Evolutionary conservation across 35 echinoderm and acorn worm species (phyloP).

Genomic region (Diadema setosum): DNA sequence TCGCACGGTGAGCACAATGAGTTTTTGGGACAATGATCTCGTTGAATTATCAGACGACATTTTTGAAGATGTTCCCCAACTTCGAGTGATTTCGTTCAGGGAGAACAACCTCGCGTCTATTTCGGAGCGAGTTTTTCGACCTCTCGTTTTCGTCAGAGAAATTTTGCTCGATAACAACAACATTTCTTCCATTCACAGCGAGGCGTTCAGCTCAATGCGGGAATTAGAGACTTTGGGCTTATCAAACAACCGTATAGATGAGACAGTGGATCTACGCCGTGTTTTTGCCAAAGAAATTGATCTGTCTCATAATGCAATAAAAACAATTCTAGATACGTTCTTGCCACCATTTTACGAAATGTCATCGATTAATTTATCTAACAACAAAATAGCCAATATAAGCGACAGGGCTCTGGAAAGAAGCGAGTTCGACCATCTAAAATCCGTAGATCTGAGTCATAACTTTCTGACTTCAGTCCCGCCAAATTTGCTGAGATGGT

Average conservation of each 20-base stretch:
- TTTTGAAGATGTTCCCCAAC: background rate
- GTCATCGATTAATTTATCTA: too few species aligned
- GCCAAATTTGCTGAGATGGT: background rate
- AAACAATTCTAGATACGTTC: too few species aligned
- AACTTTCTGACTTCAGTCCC: too few species aligned
- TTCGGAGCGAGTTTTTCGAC: background rate
- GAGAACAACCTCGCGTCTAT: background rate
- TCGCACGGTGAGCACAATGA: background rate
- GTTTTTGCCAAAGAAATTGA: background rate
- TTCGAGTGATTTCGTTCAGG: background rate
- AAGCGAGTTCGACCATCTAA: too few species aligned
- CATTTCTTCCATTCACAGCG: slow-evolving; percentile 6
- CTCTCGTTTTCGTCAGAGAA: background rate
- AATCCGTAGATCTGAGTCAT: too few species aligned
- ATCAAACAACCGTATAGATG: too few species aligned
- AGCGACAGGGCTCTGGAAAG: too few species aligned
- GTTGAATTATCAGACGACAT: background rate
- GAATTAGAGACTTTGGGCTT: too few species aligned
- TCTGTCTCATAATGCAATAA: background rate
- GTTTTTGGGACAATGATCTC: background rate
- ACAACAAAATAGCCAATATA: too few species aligned
- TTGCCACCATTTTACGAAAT: too few species aligned
- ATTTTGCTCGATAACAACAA: slow-evolving; percentile 10
- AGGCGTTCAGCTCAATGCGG: background rate
- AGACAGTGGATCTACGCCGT: too few species aligned